Conservation (phyloP, 1,140 invertebrate genomes). For the Periplaneta americana region DNA sequence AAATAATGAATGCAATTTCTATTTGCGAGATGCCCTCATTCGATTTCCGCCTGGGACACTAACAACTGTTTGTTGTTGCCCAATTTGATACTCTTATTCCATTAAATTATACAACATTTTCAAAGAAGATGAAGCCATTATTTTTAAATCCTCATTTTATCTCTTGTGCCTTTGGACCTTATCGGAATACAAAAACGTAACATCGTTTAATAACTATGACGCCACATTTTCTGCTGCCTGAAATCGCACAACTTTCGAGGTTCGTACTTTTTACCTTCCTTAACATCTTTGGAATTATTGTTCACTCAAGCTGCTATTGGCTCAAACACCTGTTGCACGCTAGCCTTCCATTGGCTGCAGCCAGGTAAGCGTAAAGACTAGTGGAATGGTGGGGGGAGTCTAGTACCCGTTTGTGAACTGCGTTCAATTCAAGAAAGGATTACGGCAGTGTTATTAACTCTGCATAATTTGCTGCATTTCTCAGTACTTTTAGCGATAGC, state of each 20-base stretch:
- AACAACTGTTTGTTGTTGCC: too few relatives aligned
- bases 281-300: neutral
- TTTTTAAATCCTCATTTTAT: too few relatives aligned
- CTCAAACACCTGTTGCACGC: slow-evolving; percentile 7
- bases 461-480: neutral
- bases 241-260: neutral
- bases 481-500: neutral
- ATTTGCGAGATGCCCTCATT: too few relatives aligned
- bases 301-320: neutral
- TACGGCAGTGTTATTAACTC: neutral
- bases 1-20: too few relatives aligned
- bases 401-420: neutral
- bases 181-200: too few relatives aligned
- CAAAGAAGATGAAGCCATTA: too few relatives aligned
- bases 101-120: too few relatives aligned
- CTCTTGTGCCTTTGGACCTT: too few relatives aligned
- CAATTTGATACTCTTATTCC: too few relatives aligned
- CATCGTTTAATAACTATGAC: too few relatives aligned
- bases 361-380: neutral
- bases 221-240: too few relatives aligned
- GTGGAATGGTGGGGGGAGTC: neutral
- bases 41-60: too few relatives aligned
- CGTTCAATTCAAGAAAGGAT: neutral
- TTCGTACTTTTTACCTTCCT: neutral
- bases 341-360: neutral